A percentile compares a stretch with the other conserved stretches of the same genome.
Conservation (phyloP, 2,113 vertebrate genomes). For the Sphaerodactylus townsendi region DNA sequence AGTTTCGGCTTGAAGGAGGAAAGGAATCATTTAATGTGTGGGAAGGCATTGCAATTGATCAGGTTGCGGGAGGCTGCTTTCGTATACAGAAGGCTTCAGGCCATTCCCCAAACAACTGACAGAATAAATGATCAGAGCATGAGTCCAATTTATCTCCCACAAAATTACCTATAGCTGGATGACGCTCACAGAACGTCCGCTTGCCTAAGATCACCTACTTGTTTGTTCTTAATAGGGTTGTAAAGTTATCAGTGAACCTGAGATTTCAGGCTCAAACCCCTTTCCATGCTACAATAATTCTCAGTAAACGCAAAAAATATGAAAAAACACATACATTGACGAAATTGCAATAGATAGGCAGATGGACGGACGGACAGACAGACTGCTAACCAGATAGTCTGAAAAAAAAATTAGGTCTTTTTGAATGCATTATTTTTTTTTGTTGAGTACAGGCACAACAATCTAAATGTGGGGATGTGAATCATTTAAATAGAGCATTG, state of each 20-base stretch:
- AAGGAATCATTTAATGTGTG: constrained; percentile 5
- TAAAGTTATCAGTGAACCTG: neutral
- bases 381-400: neutral
- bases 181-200: neutral
- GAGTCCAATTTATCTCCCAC: neutral
- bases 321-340: neutral
- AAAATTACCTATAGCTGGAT: neutral
- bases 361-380: constrained; percentile 12
- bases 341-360: neutral
- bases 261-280: neutral
- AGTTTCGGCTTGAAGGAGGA: neutral
- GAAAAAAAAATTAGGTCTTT: constrained; percentile 35
- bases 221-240: neutral
- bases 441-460: neutral
- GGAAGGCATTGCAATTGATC: neutral
- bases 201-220: neutral
- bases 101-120: neutral
- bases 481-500: neutral
- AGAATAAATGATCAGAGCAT: neutral
- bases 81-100: neutral
- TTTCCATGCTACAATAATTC: neutral
- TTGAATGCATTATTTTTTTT: no score
- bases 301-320: neutral
- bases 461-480: neutral
- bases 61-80: neutral